Evolutionary conservation across 2,113 vertebrate genomes (phyloP), one percentile per base, ranked within the genome.

Genomic region (Xenopus borealis): DNA sequence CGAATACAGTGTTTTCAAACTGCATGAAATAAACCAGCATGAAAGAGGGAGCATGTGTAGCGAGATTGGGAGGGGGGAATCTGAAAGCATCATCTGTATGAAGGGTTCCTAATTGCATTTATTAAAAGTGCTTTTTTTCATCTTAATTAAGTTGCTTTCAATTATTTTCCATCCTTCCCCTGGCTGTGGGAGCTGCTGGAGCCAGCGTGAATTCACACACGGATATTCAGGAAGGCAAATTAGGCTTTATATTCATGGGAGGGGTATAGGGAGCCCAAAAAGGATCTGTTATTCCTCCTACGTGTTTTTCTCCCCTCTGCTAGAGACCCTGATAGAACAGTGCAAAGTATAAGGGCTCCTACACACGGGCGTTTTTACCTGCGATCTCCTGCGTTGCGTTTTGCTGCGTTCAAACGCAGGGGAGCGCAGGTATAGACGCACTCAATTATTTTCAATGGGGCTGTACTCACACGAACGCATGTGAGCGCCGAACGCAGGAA

Each of bases 81-180:
- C 27, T 76, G 73, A 69, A 76, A 63, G 57, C 73, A 76, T 69
- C 73, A 55, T 69, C 66, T 44, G 73, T 76, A 66, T 76, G 73
- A 76, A 69, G 73, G 69, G 58, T 76, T 69, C 73, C 66, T 76
- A 76, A 76, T 76, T 76, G 73, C 73, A 76, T 76, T 76, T 76
- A 76, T 76, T 76, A 76, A 76, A 63, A 69, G 59, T 63, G 66
- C 61, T 75, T 71, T 70, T 76, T 76, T 63, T 69, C 73, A 62
- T 69, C 73, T 75, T 75, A 75, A 75, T 75, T 69, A 75, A 75
- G 73, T 69, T 75, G 73, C 73, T 75, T 75, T 75, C 73, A 75
- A 75, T 75, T 75, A 75, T 75, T 75, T 69, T 63, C 58, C 30
- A 75, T 55, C 65, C 46, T 58, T 69, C 66, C 73, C 73, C 47